These are phyloP conservation scores for Campylomormyrus numenius DNA, from an alignment of 2,113 vertebrate genomes.

Conservation along the genomic window DNA sequence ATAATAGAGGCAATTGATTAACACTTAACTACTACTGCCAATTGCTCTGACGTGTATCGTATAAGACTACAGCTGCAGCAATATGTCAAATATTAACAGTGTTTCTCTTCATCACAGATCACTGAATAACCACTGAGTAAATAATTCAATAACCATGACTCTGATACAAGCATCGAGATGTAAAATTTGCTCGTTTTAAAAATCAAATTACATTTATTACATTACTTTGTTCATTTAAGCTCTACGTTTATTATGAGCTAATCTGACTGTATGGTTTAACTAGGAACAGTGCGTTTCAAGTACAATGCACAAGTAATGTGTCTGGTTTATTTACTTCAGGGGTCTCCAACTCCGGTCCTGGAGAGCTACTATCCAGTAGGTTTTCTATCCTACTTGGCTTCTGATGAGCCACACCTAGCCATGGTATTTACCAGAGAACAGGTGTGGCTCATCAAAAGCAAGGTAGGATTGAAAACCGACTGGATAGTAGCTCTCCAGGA, in stretches of 20 bases:
- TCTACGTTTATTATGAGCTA: background rate
- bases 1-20: background rate
- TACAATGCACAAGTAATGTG: background rate
- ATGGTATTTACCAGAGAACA: too few relatives aligned
- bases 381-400: too few relatives aligned
- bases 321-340: background rate
- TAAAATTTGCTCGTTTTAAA: background rate
- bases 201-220: background rate
- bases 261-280: background rate
- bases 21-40: background rate
- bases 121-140: background rate
- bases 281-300: background rate
- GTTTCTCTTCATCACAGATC: background rate
- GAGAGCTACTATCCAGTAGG: too few relatives aligned
- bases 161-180: background rate
- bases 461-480: too few relatives aligned
- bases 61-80: background rate
- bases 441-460: too few relatives aligned
- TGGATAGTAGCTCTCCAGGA: too few relatives aligned
- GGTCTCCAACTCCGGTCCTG: too few relatives aligned
- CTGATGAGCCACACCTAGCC: too few relatives aligned
- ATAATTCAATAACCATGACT: background rate
- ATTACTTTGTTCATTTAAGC: background rate
- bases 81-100: background rate
- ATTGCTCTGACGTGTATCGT: background rate